Percentiles rank a stretch among this genome's conserved stretches.
Evolutionary conservation across 92 coral and sea anemone genomes (phyloP).

Genomic region (Hydrozoanthus gracilis): DNA sequence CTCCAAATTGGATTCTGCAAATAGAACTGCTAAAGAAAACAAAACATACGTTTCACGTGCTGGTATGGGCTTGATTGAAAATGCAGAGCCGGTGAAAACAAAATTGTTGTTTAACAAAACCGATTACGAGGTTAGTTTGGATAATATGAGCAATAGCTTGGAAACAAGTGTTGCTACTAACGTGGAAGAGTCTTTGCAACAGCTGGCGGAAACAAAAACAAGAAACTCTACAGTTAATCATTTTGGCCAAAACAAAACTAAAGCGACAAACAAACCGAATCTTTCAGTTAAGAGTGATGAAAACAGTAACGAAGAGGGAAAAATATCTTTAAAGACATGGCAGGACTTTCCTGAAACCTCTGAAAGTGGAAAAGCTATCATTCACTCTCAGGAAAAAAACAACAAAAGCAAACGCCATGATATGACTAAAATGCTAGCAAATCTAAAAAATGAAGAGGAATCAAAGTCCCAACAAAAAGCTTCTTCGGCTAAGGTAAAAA

Average conservation of each 20-base stretch:
- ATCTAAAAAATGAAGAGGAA: slow-evolving; percentile 1
- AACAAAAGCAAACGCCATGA: slow-evolving; percentile 57
- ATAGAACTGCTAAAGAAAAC: neutral
- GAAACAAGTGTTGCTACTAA: neutral
- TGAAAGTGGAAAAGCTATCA: slow-evolving; percentile 23
- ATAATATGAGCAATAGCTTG: neutral
- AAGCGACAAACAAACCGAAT: neutral
- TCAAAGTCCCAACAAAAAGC: neutral
- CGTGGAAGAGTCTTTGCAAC: neutral
- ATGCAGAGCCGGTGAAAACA: neutral
- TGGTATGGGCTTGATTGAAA: neutral
- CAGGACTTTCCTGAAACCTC: slow-evolving; percentile 6
- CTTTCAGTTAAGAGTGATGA: neutral
- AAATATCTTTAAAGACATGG: neutral
- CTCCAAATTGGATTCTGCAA: neutral
- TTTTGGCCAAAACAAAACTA: neutral
- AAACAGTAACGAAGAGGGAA: neutral
- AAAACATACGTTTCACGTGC: neutral
- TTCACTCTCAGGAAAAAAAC: slow-evolving; percentile 14
- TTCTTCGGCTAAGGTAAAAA: slow-evolving; percentile 11
- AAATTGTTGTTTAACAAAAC: neutral
- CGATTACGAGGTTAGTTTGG: neutral
- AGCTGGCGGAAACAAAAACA: neutral
- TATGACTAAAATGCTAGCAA: slow-evolving; percentile 11
- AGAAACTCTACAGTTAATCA: neutral